These are phyloP conservation scores for Forbesichthys papilliferus DNA, from an alignment of 2,113 vertebrate species.

Conservation along the genomic window DNA sequence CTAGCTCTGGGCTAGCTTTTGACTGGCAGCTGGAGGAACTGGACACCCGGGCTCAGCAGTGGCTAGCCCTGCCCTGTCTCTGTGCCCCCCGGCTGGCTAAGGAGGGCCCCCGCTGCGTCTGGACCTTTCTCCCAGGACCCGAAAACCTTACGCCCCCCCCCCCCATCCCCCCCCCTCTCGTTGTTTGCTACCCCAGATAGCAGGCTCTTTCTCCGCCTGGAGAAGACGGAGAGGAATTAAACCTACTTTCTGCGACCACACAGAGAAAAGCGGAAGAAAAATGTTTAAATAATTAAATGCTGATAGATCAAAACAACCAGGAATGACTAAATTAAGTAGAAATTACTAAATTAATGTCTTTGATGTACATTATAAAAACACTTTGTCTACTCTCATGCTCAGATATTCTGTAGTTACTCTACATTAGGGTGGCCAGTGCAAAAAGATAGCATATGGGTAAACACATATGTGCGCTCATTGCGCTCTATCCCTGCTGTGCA, in stretches of 20 bases:
- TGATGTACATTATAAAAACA: constrained; percentile 39
- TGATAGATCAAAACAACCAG: constrained; percentile 38
- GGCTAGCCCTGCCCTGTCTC: constrained; percentile 63
- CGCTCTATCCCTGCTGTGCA: constrained; percentile 7
- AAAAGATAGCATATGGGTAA: constrained; percentile 11
- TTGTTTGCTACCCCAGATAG: constrained; percentile 55
- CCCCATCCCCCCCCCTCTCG: constrained; percentile 47
- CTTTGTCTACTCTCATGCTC: constrained; percentile 38
- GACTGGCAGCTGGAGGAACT: constrained; percentile 75
- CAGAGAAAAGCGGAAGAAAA: constrained; percentile 1
- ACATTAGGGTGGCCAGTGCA: constrained; percentile 2
- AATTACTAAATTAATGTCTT: constrained; percentile 35
- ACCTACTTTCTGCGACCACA: constrained; percentile 67
- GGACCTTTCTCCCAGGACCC: constrained; percentile 68
- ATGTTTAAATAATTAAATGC: too few species aligned
- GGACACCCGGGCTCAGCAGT: constrained; percentile 69
- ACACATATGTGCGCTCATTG: constrained; percentile 7
- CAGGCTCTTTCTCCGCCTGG: constrained; percentile 52
- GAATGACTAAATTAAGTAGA: constrained; percentile 10
- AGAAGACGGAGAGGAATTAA: constrained; percentile 59
- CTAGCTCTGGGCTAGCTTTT: constrained; percentile 67
- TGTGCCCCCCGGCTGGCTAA: constrained; percentile 66
- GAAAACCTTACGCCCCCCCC: constrained; percentile 43
- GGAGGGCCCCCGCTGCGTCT: constrained; percentile 54
- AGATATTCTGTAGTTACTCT: constrained; percentile 11